Base-by-base conservation (phyloP, 2,888 invertebrate genomes). In the Cheilosia grossa region DNA sequence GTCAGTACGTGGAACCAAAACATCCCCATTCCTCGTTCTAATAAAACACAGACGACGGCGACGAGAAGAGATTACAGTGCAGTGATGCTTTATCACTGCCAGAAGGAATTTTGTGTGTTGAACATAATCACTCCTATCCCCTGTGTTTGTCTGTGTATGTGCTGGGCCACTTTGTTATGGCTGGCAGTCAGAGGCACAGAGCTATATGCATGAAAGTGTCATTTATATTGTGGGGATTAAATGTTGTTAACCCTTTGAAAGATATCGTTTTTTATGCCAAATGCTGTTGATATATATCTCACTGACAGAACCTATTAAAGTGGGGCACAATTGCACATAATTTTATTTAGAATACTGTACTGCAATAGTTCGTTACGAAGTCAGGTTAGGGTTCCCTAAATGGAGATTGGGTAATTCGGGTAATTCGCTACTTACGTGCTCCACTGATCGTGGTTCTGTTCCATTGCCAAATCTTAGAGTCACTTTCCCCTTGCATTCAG, bases 1-100 rank as follows among this genome's bases (percentile, higher is more conserved):
- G 30, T 24, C 7, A 21, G 5, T 64, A 67, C 66, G 58, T 67
- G 49, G 10, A 58, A 10, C 49, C n/a, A 17, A 53, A 56, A 66
- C 56, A 49, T 49, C 19, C 58, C 24, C 51, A 37, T 37, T 37
- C 13, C 30, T 33, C 59, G 27, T 24, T 24, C 58, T 58, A 59
- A 75, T 75, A 59, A 75, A 59, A 40, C 59, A 51, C 4, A 37
- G 37, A 37, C 13, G 33, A 37, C 33, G 13, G 13, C 33, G 30
- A 30, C 61, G 49, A 33, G 27, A 51, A 17, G 56, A 74, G 56
- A 27, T 51, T 63, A 58, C 47, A 37, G 44, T 64, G 74, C 47
- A 64, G 54, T 37, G 56, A 42, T 74, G 74, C 63, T 73, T 63
- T 73, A 63, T 63, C 44, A 27, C 27, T 24, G 63, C 30, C 54